Percentiles rank a stretch among this genome's conserved stretches.
Evolutionary conservation across 1,140 invertebrate species (phyloP).

Genomic region (Zaprionus ghesquierei): DNA sequence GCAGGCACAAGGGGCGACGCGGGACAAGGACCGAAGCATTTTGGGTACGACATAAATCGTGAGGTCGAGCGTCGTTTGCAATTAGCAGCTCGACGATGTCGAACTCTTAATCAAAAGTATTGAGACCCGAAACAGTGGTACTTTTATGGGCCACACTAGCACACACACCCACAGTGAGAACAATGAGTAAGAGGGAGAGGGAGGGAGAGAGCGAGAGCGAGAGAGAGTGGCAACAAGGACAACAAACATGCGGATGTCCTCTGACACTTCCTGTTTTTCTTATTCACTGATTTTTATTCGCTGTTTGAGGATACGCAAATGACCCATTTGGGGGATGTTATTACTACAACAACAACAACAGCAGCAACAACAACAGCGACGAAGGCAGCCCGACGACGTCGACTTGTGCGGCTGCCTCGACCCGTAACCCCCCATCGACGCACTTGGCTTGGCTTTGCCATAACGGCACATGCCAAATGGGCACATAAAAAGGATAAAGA

Average conservation of each 20-base stretch:
- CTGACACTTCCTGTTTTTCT: conserved; percentile 82
- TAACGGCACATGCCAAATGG: conserved; percentile 82
- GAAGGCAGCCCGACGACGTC: conserved; percentile 14
- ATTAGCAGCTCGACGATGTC: conserved; percentile 72
- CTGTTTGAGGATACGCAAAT: conserved; percentile 83
- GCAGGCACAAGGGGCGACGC: not conserved
- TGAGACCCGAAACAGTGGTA: conserved; percentile 62
- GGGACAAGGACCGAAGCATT: conserved; percentile 27
- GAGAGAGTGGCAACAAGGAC: conserved; percentile 31
- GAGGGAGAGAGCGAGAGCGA: conserved; percentile 24
- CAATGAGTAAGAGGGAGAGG: no score
- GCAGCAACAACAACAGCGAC: not conserved
- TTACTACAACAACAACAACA: conserved; percentile 57
- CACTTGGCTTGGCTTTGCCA: conserved; percentile 44
- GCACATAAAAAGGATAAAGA: conserved; percentile 83
- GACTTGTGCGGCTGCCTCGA: not conserved
- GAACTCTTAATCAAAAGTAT: conserved; percentile 80
- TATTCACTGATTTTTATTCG: conserved; percentile 83
- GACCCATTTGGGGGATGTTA: conserved; percentile 83
- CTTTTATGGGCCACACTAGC: conserved; percentile 56
- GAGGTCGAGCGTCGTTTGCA: conserved; percentile 69
- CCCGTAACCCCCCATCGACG: conserved; percentile 12
- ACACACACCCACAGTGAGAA: not conserved
- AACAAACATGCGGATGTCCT: conserved; percentile 80
- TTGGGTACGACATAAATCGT: conserved; percentile 73